Evolutionary conservation across 2,888 invertebrate genomes (phyloP).

Genomic region (Phyto melanocephala): DNA sequence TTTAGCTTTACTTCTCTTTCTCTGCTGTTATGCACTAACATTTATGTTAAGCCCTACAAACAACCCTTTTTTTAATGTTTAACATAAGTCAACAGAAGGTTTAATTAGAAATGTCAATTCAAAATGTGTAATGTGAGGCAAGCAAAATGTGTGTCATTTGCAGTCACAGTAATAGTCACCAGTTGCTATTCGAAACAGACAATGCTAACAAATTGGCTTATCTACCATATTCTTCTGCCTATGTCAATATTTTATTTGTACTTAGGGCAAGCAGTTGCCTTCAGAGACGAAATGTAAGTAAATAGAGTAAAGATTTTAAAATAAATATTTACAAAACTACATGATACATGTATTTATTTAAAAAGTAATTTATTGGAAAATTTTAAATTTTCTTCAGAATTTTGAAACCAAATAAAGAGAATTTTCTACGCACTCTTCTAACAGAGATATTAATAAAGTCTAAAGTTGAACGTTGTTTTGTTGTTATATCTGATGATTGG

Average conservation of each 20-base stretch:
- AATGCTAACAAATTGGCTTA: slow-evolving; percentile 26
- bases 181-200: slow-evolving; percentile 19
- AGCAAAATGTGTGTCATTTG: slow-evolving; percentile 6
- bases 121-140: background rate
- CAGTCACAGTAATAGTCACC: slow-evolving; percentile 2
- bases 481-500: slow-evolving; percentile 74
- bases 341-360: no score
- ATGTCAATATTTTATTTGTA: background rate
- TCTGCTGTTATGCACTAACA: slow-evolving; percentile 1
- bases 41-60: slow-evolving; percentile 10
- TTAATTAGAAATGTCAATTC: slow-evolving; percentile 57
- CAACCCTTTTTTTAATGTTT: slow-evolving; percentile 28
- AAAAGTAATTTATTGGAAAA: no score
- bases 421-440: slow-evolving; percentile 22
- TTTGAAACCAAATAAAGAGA: background rate
- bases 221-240: background rate
- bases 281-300: slow-evolving; percentile 18
- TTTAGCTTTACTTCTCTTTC: slow-evolving; percentile 5
- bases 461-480: slow-evolving; percentile 73
- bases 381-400: background rate
- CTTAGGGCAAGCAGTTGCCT: background rate
- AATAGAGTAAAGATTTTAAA: background rate
- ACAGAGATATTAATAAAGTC: slow-evolving; percentile 54
- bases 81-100: slow-evolving; percentile 30
- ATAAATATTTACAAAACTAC: no score